These are phyloP conservation scores for Pachydiplax longipennis DNA, from an alignment of 2,888 invertebrate species.

Conservation along the genomic window DNA sequence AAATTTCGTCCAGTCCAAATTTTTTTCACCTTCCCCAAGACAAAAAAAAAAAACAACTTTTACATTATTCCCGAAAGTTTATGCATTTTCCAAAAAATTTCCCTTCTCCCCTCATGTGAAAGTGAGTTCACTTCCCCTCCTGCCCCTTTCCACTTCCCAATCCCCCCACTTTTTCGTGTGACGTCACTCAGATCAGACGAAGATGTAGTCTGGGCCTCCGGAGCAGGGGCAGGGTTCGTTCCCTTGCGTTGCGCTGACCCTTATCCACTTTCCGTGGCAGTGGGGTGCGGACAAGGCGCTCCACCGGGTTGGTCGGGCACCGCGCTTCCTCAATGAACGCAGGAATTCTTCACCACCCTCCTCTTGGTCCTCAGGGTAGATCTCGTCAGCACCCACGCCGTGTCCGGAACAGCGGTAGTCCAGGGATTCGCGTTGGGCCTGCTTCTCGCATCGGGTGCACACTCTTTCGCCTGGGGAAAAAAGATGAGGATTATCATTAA, in stretches of 20 bases:
- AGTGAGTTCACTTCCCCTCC: background rate
- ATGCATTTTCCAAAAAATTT: background rate
- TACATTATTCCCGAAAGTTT: no score
- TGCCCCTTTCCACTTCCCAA: background rate
- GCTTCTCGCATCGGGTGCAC: slow-evolving; percentile 83
- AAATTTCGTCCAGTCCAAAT: no score
- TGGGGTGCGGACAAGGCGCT: slow-evolving; percentile 84
- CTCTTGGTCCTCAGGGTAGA: slow-evolving; percentile 27
- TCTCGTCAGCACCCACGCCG: slow-evolving; percentile 69
- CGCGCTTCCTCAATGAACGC: slow-evolving; percentile 21
- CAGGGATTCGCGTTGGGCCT: slow-evolving; percentile 76
- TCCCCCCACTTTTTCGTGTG: background rate
- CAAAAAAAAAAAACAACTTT: no score
- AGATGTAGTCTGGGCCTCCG: slow-evolving; percentile 57
- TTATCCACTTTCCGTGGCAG: slow-evolving; percentile 89
- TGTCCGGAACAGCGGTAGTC: slow-evolving; percentile 87
- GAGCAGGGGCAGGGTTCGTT: slow-evolving; percentile 57
- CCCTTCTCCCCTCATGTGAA: background rate
- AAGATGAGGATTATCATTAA: background rate
- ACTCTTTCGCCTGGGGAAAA: slow-evolving; percentile 72
- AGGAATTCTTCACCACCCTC: slow-evolving; percentile 31
- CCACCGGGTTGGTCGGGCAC: slow-evolving; percentile 76
- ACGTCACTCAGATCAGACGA: slow-evolving; percentile 54
- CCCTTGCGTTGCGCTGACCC: slow-evolving; percentile 58
- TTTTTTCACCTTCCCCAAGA: no score